These are phyloP conservation scores for Nezara viridula DNA, from an alignment of 2,888 invertebrate genomes.

Conservation along the genomic window DNA sequence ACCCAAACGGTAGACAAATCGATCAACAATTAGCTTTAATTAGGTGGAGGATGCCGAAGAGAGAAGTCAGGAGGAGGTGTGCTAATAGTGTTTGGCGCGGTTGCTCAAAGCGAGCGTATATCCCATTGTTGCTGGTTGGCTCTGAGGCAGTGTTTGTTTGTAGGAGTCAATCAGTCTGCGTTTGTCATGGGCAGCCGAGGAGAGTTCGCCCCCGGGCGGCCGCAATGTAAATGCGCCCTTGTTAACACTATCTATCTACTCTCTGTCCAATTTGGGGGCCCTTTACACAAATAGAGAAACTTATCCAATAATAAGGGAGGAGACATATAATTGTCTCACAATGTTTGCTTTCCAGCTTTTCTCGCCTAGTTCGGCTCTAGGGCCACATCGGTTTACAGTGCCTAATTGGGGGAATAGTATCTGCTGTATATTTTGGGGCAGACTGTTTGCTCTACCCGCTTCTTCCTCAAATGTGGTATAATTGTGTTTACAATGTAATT, in stretches of 20 bases:
- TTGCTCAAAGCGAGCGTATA: constrained; percentile 18
- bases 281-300: constrained; percentile 50
- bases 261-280: constrained; percentile 39
- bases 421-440: constrained; percentile 45
- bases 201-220: background rate
- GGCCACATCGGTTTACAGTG: background rate
- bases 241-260: constrained; percentile 13
- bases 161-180: constrained; percentile 55
- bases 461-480: constrained; percentile 3
- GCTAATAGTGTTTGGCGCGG: constrained; percentile 35
- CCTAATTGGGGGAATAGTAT: constrained; percentile 34
- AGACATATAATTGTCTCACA: constrained; percentile 37
- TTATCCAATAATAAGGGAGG: constrained; percentile 54
- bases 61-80: background rate
- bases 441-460: background rate
- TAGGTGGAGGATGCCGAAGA: background rate
- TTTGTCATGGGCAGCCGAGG: constrained; percentile 19
- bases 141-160: constrained; percentile 47
- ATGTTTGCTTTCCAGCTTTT: constrained; percentile 41
- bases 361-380: constrained; percentile 8
- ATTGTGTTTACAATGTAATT: constrained; percentile 25
- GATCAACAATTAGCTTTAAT: background rate
- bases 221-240: constrained; percentile 47
- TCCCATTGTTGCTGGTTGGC: constrained; percentile 12
- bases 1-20: background rate